phyloP scores from a whole-genome alignment of 2,888 invertebrate species.

The Torymus aiolomorphi region DNA sequence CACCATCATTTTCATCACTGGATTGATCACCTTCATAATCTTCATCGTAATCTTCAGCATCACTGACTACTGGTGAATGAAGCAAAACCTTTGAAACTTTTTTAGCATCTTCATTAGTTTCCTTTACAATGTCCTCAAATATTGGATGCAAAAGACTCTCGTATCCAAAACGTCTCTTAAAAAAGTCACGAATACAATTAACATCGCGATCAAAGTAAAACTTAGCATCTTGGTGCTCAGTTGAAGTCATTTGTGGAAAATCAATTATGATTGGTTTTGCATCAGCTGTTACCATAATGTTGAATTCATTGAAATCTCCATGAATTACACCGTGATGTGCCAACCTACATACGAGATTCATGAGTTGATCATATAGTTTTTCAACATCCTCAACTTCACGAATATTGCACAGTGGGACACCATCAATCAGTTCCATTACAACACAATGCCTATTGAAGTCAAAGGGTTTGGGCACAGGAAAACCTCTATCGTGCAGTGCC shows the following conservation, averaged over 20 bases:
- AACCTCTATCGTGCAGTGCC: slow-evolving; percentile 90
- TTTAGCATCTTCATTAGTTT: slow-evolving; percentile 12
- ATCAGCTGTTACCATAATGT: slow-evolving; percentile 91
- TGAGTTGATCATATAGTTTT: slow-evolving; percentile 92
- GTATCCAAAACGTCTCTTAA: slow-evolving; percentile 91
- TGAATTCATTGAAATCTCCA: slow-evolving; percentile 99
- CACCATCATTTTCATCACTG: slow-evolving; percentile 14
- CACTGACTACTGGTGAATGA: slow-evolving; percentile 37
- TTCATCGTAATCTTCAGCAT: background rate
- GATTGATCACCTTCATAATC: slow-evolving; percentile 37
- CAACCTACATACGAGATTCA: slow-evolving; percentile 93
- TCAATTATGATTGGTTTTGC: slow-evolving; percentile 93
- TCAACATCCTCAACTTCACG: slow-evolving; percentile 83
- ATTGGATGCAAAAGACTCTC: slow-evolving; percentile 89
- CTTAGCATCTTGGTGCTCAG: slow-evolving; percentile 93
- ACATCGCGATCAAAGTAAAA: slow-evolving; percentile 97
- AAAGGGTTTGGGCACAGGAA: slow-evolving; percentile 96
- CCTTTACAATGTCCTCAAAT: slow-evolving; percentile 80
- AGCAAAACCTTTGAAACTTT: slow-evolving; percentile 36
- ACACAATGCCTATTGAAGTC: slow-evolving; percentile 97
- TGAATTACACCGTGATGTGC: slow-evolving; percentile 98
- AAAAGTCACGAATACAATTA: slow-evolving; percentile 92
- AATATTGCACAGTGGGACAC: slow-evolving; percentile 86
- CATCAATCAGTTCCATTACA: slow-evolving; percentile 94
- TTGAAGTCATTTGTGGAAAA: slow-evolving; percentile 99